These are phyloP conservation scores for Sitobion miscanthi DNA, from an alignment of 1,140 invertebrate genomes.

Conservation along the genomic window DNA sequence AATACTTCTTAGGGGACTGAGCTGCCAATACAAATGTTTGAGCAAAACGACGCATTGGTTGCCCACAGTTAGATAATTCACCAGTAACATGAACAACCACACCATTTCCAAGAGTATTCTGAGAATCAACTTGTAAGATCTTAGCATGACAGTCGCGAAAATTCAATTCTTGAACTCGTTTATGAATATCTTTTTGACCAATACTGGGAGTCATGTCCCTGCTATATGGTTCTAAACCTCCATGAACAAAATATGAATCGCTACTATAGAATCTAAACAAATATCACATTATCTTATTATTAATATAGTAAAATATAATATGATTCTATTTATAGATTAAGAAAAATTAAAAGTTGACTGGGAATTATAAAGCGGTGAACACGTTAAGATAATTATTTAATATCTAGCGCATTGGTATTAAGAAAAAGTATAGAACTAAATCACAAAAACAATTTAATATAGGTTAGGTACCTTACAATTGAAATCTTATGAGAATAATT, in stretches of 20 bases:
- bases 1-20: constrained; percentile 95
- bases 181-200: constrained; percentile 93
- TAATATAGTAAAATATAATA: neutral
- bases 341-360: neutral
- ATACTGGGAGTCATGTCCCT: constrained; percentile 84
- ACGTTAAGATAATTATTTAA: too few relatives aligned
- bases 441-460: too few relatives aligned
- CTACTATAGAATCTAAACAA: constrained; percentile 88
- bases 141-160: constrained; percentile 97
- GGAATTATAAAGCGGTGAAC: too few relatives aligned
- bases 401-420: too few relatives aligned
- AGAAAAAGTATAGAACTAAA: too few relatives aligned
- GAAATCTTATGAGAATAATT: too few relatives aligned
- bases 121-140: constrained; percentile 90
- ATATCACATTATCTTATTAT: neutral
- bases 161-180: constrained; percentile 93
- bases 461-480: too few relatives aligned
- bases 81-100: constrained; percentile 97
- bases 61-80: constrained; percentile 93
- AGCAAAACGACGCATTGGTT: constrained; percentile 95
- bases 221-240: constrained; percentile 80
- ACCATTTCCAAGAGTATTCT: constrained; percentile 89
- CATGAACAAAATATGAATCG: constrained; percentile 94
- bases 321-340: neutral
- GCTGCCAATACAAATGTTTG: constrained; percentile 96